Evolutionary conservation across 2,113 vertebrate species (phyloP), one percentile per base, ranked within the genome.

Genomic region (Bos taurus): DNA sequence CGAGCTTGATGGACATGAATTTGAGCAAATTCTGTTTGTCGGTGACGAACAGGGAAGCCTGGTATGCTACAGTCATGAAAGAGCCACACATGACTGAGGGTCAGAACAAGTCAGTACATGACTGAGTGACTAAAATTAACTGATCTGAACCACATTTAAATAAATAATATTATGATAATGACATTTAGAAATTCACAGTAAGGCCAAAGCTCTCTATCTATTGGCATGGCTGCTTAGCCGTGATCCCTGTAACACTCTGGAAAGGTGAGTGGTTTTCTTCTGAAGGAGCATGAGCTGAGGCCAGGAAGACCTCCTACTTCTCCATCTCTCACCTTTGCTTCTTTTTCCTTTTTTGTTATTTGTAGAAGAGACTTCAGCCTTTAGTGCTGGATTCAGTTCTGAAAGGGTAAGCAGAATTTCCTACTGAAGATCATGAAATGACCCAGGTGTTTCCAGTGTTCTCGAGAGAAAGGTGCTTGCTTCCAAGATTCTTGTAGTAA

Each of bases 141-240:
- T 71, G n/a, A 36, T 71, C n/a, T 71, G 64, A 98, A 98, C 95
- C 97, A 98, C 97, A 97, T 98, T 97, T 98, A 98, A 98, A 99
- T 99, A 99, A 99, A 99, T 99, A 99, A 99, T 83, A 98, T 95
- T 98, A 98, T 98, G 97, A 83, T 98, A 98, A 96, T 98, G 97
- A 98, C 98, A 98, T 98, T 95, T 96, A 97, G 96, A 97, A 96
- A 57, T 94, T 95, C 89, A 97, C 81, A 93, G 95, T 88, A 96
- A 98, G 98, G 97, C 98, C 96, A 30, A 33, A 36, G 59, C 92
- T 88, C 78, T 48, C 67, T 56, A 40, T 71, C 88, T 81, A 3
- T 25, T 3, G 3, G 48, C 71, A 6, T 28, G 10, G 80, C 77
- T 83, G 77, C 33, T n/a, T 19, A 50, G 97, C 96, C 96, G 96